phyloP scores from a whole-genome alignment of 2,113 vertebrate species.

The Pangasianodon hypophthalmus region DNA sequence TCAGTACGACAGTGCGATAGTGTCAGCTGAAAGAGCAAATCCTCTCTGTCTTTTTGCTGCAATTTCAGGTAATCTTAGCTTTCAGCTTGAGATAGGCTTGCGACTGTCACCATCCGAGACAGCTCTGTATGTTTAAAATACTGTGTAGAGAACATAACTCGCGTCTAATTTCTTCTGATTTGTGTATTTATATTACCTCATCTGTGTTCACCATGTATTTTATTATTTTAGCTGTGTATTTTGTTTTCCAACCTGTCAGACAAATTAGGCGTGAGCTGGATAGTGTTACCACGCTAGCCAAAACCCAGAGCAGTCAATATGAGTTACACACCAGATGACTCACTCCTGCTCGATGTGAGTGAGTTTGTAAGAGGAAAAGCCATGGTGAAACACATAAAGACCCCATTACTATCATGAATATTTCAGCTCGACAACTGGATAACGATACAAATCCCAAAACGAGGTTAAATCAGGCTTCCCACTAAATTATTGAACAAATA shows the following conservation, averaged over 20 bases:
- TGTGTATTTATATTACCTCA: not conserved
- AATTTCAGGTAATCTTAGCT: not conserved
- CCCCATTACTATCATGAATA: not conserved
- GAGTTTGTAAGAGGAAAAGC: not conserved
- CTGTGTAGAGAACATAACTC: not conserved
- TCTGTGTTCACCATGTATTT: not conserved
- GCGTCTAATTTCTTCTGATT: not conserved
- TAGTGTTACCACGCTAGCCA: not conserved
- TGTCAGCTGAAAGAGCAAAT: not conserved
- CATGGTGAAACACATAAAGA: not conserved
- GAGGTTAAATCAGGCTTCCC: not conserved
- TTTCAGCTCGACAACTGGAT: no score
- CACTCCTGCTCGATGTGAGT: not conserved
- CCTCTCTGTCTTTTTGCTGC: not conserved
- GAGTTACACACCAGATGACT: not conserved
- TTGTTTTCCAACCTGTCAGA: not conserved
- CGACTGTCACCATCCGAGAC: not conserved
- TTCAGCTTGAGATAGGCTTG: not conserved
- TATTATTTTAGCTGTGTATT: not conserved
- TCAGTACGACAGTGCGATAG: not conserved
- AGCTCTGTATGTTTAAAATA: not conserved
- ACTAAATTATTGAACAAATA: not conserved
- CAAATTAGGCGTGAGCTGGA: not conserved
- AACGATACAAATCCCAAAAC: not conserved
- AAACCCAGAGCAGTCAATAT: no score